Base-by-base conservation (phyloP, 2,797 vertebrate genomes). In the Oreonectes daqikongensis region DNA sequence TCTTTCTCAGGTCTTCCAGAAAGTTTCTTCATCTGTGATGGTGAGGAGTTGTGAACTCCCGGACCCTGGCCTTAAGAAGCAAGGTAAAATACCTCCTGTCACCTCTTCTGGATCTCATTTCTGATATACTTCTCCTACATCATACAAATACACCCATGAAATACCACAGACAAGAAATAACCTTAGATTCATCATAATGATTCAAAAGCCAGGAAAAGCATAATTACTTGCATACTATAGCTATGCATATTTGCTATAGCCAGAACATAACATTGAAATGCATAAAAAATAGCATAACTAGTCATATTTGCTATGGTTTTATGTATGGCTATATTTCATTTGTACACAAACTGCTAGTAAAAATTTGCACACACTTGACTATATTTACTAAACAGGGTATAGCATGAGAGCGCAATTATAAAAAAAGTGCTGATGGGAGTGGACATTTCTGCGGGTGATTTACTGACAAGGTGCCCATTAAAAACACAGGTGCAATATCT, bases 11-110 rank as follows among this genome's bases (percentile, higher is more conserved):
- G 93, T 93, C 92, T 61, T 92, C 93, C 69, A 93, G 93, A 92
- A 94, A 94, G 91, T 94, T 94, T 85, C 93, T 94, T 80, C 92
- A 94, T 87, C 92, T 94, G 93, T 94, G 91, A 94, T 90, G 88
- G 85, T 89, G 84, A 85, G 81, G 5, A n/a, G 48, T 85, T 84
- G 81, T 80, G 63, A 76, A 20, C 75, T 76, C 84, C 80, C 63
- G 86, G 83, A 81, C 81, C 87, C 82, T 79, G 89, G 85, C 85
- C 85, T 83, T 83, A 83, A 80, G 60, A 79, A 72, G 74, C 74
- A 68, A 94, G 92, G 93, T 94, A 93, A 90, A 84, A 79, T 35
- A 32, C 71, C 22, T 35, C 22, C 20, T 18, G 20, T 24, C 22
- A 30, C 44, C 46, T 35, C 40, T 9, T 57, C 8, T n/a, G n/a